Percentiles rank a stretch among this genome's conserved stretches.
phyloP scores from a whole-genome alignment of 2,888 invertebrate genomes.

The Sphaerophoria rueppellii region DNA sequence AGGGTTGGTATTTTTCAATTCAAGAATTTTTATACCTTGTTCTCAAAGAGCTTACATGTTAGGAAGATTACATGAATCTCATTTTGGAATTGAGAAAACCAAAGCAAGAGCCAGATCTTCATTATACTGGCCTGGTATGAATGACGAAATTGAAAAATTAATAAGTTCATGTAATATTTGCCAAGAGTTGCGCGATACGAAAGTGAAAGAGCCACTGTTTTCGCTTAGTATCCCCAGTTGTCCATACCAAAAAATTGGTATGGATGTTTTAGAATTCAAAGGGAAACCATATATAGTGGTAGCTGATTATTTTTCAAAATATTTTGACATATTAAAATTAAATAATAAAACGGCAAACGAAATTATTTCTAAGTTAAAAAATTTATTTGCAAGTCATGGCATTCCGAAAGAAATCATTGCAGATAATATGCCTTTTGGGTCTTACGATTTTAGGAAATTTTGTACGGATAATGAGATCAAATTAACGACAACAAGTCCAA shows the following conservation, averaged over 20 bases:
- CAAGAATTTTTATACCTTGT: slow-evolving; percentile 57
- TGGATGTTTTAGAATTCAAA: slow-evolving; percentile 76
- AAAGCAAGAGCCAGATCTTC: slow-evolving; percentile 73
- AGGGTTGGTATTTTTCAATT: slow-evolving; percentile 58
- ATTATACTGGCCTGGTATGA: slow-evolving; percentile 74
- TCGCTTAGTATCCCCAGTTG: slow-evolving; percentile 45
- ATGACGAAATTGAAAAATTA: slow-evolving; percentile 70
- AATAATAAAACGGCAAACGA: slow-evolving; percentile 65
- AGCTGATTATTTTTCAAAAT: slow-evolving; percentile 69
- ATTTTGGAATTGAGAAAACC: slow-evolving; percentile 75
- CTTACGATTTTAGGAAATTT: slow-evolving; percentile 38
- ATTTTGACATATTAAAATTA: slow-evolving; percentile 66
- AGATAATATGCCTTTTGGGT: slow-evolving; percentile 22
- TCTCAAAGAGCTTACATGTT: slow-evolving; percentile 64
- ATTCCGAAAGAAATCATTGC: slow-evolving; percentile 23
- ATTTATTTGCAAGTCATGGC: slow-evolving; percentile 21
- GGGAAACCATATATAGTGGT: slow-evolving; percentile 52
- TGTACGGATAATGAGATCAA: slow-evolving; percentile 39
- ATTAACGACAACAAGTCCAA: slow-evolving; percentile 61
- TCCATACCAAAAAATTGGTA: slow-evolving; percentile 75
- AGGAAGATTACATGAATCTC: slow-evolving; percentile 73
- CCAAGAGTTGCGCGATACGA: slow-evolving; percentile 47
- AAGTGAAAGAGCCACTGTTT: slow-evolving; percentile 63
- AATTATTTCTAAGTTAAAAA: slow-evolving; percentile 58
- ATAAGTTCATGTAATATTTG: slow-evolving; percentile 59